Percentiles rank a stretch among this genome's conserved stretches.
Conservation (phyloP, 2,888 invertebrate genomes). For the Netelia virgata region DNA sequence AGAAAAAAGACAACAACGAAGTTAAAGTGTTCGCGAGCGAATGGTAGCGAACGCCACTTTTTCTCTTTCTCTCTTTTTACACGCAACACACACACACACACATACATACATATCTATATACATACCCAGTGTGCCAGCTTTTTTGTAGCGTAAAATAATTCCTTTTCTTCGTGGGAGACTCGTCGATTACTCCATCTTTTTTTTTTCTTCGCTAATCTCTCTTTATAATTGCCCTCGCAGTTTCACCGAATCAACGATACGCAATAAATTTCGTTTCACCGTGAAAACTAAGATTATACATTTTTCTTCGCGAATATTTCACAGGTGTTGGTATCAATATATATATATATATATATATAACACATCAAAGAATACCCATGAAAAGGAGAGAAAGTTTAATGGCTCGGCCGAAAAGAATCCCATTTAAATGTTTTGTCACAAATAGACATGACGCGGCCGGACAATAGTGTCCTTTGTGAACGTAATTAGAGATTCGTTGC, state of each 20-base stretch:
- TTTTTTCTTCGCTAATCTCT: slow-evolving; percentile 4
- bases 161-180: slow-evolving; percentile 52
- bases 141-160: slow-evolving; percentile 42
- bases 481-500: slow-evolving; percentile 29
- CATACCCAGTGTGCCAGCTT: background rate
- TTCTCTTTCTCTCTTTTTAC: background rate
- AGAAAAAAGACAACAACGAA: background rate
- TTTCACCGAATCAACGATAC: background rate
- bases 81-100: slow-evolving; percentile 6
- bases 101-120: background rate
- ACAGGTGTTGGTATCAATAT: background rate
- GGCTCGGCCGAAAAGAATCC: slow-evolving; percentile 12
- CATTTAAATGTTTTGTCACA: slow-evolving; percentile 35
- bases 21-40: slow-evolving; percentile 17
- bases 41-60: slow-evolving; percentile 12
- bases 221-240: slow-evolving; percentile 17
- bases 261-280: background rate
- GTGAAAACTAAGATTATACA: background rate
- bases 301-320: slow-evolving; percentile 11
- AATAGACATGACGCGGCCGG: slow-evolving; percentile 36
- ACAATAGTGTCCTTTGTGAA: slow-evolving; percentile 19
- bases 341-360: background rate
- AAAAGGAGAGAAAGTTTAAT: slow-evolving; percentile 1
- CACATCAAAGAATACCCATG: background rate
- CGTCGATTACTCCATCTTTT: slow-evolving; percentile 30